Evolutionary conservation across 2,113 vertebrate species (phyloP).

Genomic region (Elgaria multicarinata): DNA sequence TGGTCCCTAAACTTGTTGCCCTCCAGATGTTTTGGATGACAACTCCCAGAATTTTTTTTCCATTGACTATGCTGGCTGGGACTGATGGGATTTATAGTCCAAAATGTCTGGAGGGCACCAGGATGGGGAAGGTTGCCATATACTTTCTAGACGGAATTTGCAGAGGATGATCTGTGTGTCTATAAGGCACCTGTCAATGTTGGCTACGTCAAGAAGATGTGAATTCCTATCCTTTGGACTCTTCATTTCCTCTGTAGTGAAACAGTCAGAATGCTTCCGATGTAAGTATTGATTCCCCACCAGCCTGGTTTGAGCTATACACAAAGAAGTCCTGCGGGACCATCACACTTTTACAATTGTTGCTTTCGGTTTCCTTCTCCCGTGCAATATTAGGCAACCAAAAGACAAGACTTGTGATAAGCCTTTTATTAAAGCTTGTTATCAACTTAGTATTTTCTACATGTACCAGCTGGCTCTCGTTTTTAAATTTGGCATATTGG

Average conservation of each 20-base stretch:
- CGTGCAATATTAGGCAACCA: neutral
- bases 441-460: neutral
- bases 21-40: neutral
- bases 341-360: neutral
- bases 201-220: neutral
- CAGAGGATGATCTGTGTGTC: neutral
- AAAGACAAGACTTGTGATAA: constrained; percentile 1
- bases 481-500: neutral
- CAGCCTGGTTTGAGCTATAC: neutral
- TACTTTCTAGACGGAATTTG: neutral
- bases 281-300: neutral
- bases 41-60: neutral
- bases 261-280: neutral
- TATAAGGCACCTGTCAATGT: neutral
- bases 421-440: neutral
- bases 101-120: neutral
- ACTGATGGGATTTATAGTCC: neutral
- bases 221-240: neutral
- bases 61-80: neutral
- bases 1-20: neutral
- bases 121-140: neutral
- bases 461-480: neutral
- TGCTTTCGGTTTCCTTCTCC: neutral
- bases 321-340: neutral
- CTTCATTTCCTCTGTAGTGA: neutral